Evolutionary conservation across 1,140 invertebrate genomes (phyloP).

Genomic region (Arctopsyche grandis): DNA sequence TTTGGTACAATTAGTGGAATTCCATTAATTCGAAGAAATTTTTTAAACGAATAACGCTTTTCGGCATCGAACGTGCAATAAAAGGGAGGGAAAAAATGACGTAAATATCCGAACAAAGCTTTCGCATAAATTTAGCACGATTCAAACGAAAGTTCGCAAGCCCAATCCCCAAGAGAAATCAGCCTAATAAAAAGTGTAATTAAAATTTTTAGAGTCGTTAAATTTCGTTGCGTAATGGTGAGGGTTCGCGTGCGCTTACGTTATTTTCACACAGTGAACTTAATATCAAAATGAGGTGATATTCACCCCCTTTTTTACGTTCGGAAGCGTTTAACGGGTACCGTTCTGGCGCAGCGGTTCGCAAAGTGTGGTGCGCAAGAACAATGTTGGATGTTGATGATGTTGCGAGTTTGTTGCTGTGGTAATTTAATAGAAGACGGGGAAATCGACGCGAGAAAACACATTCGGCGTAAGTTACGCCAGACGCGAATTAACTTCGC

Average conservation of each 20-base stretch:
- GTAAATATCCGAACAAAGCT: no score
- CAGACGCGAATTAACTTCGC: no score
- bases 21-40: no score
- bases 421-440: no score
- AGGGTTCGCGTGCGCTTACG: not conserved
- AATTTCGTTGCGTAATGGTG: not conserved
- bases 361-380: not conserved
- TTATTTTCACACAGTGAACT: not conserved
- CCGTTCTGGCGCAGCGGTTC: not conserved
- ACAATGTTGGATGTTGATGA: no score
- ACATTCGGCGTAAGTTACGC: no score
- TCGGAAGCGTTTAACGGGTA: not conserved
- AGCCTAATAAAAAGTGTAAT: not conserved
- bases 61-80: no score
- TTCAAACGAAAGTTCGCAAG: not conserved
- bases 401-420: no score
- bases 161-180: not conserved
- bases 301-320: conserved; percentile 1
- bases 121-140: not conserved
- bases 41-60: no score
- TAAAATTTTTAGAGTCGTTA: not conserved
- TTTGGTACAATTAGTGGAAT: no score
- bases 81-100: no score
- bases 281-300: not conserved
- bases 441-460: no score